A percentile compares a stretch with the other conserved stretches of the same genome.
Evolutionary conservation across 2,797 vertebrate species (phyloP).

Genomic region (Pelobates cultripes): DNA sequence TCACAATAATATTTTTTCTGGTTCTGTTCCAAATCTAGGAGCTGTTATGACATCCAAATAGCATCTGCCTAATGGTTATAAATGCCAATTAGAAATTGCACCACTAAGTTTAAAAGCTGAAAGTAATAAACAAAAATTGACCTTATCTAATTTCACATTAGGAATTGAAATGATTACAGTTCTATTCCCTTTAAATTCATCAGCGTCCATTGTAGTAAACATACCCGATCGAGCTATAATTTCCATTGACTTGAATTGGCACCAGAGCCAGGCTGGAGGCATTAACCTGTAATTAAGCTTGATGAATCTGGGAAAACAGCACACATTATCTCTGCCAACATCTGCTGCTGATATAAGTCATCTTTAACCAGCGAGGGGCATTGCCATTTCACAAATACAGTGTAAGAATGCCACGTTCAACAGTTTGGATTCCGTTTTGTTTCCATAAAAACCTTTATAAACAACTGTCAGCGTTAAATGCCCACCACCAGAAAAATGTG

Average conservation of each 20-base stretch:
- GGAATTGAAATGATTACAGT: constrained; percentile 26
- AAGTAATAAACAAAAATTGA: constrained; percentile 52
- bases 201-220: constrained; percentile 31
- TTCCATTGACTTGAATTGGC: constrained; percentile 23
- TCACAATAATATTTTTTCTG: constrained; percentile 48
- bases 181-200: constrained; percentile 32
- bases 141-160: constrained; percentile 39
- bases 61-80: constrained; percentile 51
- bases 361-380: not conserved
- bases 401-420: not conserved
- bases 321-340: not conserved
- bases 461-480: not conserved
- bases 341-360: constrained; percentile 17
- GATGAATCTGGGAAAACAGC: not conserved
- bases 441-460: not conserved
- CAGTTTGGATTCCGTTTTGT: not conserved
- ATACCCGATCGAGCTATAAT: not conserved
- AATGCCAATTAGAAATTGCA: constrained; percentile 40
- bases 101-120: constrained; percentile 47
- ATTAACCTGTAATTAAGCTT: constrained; percentile 15
- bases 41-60: constrained; percentile 50
- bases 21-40: constrained; percentile 46
- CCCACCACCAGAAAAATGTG: not conserved
- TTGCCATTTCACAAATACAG: not conserved
- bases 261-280: constrained; percentile 5